Base-by-base conservation (phyloP, 2,113 vertebrate species). In the Caracal caracal region DNA sequence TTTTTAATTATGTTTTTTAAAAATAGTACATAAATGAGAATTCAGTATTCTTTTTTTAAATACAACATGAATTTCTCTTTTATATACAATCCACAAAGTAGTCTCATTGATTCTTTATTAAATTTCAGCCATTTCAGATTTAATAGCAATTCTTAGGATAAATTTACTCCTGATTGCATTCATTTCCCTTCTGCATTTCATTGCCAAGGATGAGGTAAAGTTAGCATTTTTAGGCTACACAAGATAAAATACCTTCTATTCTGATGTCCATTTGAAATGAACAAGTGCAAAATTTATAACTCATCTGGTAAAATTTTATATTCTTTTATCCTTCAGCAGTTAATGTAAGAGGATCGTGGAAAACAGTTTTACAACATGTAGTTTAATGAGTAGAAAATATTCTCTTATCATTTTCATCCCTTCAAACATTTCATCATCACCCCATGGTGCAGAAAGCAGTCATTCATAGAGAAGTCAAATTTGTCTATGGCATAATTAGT, bases 381-480 rank as follows among this genome's bases (percentile, higher is more conserved):
- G 11, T 81, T 93, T 81, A 98, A 88, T 88, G 3, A 85, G 28
- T 12, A 96, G 65, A 94, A 96, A 97, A 84, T 30, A 91, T 65
- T 95, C 12, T 20, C 93, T 94, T 24, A 37, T 12, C 35, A 13
- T 51, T 96, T 85, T 93, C 0, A 0, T 30, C 68, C 88, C 89
- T 68, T 28, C 47, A 84, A 79, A 47, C 26, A 63, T 88, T 96
- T 97, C 40, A 93, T 40, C 47, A 97, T 43, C 33, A 8, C 26
- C 2, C 92, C 56, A 19, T 85, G 33, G 3, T 83, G 0, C 1
- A 17, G 37, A 68, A 7, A 37, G 8, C 2, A 51, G 3, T 13
- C 53, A 15, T 79, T 90, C 10, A 80, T 51, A 59, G 10, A 16
- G 22, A 83, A 59, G 17, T 94, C 75, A 87, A 2, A 33, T 90